Percentiles rank a stretch among this genome's conserved stretches.
Conservation (phyloP, 2,888 invertebrate genomes). For the Pollenia amentaria region DNA sequence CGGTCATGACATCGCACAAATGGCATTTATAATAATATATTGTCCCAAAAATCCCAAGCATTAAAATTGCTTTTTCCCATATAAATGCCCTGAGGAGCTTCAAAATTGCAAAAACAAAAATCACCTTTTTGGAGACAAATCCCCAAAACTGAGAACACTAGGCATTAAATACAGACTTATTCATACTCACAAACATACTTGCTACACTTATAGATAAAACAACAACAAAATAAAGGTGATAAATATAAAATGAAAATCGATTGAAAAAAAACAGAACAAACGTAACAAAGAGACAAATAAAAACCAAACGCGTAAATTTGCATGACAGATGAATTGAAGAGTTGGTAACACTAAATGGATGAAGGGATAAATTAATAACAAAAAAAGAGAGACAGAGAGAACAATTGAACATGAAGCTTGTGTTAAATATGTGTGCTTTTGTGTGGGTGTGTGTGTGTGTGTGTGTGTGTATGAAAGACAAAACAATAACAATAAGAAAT, state of each 20-base stretch:
- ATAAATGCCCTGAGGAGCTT: no score
- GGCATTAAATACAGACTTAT: conserved; percentile 3
- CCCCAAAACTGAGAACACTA: background rate
- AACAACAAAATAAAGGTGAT: conserved; percentile 47
- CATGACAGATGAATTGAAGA: conserved; percentile 47
- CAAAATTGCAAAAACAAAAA: no score
- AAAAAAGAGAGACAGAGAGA: conserved; percentile 34
- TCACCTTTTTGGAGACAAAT: no score
- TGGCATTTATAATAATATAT: no score
- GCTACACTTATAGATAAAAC: background rate
- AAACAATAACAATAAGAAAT: conserved; percentile 36
- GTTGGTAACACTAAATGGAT: conserved; percentile 26
- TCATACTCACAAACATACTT: conserved; percentile 4
- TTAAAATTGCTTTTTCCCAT: no score
- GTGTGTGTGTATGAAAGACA: background rate
- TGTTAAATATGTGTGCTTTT: background rate
- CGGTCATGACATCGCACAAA: no score
- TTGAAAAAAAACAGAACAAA: conserved; percentile 22
- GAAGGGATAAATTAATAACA: conserved; percentile 33
- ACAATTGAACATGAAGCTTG: background rate
- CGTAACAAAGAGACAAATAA: conserved; percentile 23
- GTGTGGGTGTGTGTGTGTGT: background rate
- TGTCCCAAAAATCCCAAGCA: no score
- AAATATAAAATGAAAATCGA: conserved; percentile 61
- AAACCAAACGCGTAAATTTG: conserved; percentile 49